These are phyloP conservation scores for Plagodis dolabraria DNA, from an alignment of 2,888 invertebrate species.

Conservation along the genomic window DNA sequence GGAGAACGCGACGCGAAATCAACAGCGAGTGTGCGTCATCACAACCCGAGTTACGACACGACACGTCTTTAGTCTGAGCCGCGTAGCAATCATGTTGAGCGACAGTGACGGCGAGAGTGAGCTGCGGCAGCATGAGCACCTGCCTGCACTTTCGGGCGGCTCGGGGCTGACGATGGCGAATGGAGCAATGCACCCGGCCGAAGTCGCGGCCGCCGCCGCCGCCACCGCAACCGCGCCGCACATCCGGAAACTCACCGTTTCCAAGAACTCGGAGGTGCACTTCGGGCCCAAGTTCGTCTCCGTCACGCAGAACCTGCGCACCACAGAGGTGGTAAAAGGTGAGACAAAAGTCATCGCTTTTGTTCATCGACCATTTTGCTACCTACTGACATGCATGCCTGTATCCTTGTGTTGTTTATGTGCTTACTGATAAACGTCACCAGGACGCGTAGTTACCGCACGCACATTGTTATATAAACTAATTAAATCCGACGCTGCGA, in stretches of 20 bases:
- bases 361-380: neutral
- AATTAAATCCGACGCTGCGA: neutral
- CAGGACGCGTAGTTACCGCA: neutral
- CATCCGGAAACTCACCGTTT: conserved; percentile 61
- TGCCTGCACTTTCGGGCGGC: neutral
- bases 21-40: too few relatives aligned
- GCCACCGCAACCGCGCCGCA: conserved; percentile 47
- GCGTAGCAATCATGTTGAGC: conserved; percentile 2
- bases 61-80: too few relatives aligned
- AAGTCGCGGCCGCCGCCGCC: conserved; percentile 27
- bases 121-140: neutral
- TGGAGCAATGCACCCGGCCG: neutral
- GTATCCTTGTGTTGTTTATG: neutral
- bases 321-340: conserved; percentile 75
- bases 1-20: too few relatives aligned
- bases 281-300: conserved; percentile 71
- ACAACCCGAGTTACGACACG: too few relatives aligned
- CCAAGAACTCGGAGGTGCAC: conserved; percentile 65
- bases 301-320: conserved; percentile 70
- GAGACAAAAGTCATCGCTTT: conserved; percentile 36
- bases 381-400: neutral
- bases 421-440: neutral
- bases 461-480: neutral
- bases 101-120: conserved; percentile 1
- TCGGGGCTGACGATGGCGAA: neutral